These are phyloP conservation scores for Chloropsis hardwickii DNA, from an alignment of 2,113 vertebrate genomes.

Conservation along the genomic window DNA sequence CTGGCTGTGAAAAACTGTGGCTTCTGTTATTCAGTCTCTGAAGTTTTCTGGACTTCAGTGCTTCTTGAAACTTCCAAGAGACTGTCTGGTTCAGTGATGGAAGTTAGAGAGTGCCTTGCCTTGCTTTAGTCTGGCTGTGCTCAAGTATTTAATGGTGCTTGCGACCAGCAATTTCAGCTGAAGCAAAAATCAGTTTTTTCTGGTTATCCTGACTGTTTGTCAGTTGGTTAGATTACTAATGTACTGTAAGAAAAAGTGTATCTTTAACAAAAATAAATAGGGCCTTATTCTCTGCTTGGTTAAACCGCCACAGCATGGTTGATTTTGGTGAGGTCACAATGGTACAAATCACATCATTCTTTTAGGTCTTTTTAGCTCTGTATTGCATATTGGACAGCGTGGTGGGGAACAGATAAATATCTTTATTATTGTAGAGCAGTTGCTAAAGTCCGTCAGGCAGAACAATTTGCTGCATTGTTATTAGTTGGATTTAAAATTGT, in stretches of 20 bases:
- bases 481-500: neutral
- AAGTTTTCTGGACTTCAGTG: neutral
- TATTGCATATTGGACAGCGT: neutral
- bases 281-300: neutral
- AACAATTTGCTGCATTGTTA: neutral
- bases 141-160: slow-evolving; percentile 1
- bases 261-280: slow-evolving; percentile 12
- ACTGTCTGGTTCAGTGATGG: neutral
- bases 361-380: neutral
- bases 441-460: neutral
- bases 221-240: neutral
- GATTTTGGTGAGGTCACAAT: neutral
- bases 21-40: neutral
- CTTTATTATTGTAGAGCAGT: neutral
- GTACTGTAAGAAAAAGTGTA: neutral
- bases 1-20: neutral
- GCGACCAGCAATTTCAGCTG: neutral
- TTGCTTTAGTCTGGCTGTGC: neutral
- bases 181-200: neutral
- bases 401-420: neutral
- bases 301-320: neutral
- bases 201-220: neutral
- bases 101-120: neutral
- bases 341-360: neutral
- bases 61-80: neutral